phyloP scores from a whole-genome alignment of 2,888 invertebrate genomes.

The Parthenolecanium corni region DNA sequence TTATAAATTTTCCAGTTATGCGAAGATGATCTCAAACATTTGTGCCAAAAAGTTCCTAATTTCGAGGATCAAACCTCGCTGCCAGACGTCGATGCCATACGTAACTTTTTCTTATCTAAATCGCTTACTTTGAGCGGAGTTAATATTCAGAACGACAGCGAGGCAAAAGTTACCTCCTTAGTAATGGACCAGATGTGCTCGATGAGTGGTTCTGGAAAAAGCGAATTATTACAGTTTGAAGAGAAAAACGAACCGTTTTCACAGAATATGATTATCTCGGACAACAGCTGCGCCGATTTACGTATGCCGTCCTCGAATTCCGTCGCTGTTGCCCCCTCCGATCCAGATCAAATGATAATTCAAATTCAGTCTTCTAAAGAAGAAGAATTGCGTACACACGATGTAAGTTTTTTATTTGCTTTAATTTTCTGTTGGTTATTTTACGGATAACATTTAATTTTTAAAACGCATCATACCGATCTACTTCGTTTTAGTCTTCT shows the following conservation, averaged over 20 bases:
- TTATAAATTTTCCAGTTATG: constrained; percentile 40
- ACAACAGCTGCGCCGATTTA: not conserved
- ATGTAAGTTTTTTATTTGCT: not conserved
- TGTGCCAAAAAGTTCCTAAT: constrained; percentile 46
- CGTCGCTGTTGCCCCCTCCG: too few species aligned
- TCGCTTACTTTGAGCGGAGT: constrained; percentile 21
- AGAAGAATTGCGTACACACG: constrained; percentile 1
- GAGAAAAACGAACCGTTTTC: not conserved
- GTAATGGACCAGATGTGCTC: too few species aligned
- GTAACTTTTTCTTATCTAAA: constrained; percentile 15
- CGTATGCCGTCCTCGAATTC: too few species aligned
- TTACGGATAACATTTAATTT: too few species aligned
- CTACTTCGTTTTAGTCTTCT: too few species aligned
- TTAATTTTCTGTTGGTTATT: too few species aligned
- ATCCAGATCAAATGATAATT: too few species aligned
- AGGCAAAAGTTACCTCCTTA: not conserved
- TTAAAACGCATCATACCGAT: too few species aligned
- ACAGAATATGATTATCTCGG: constrained; percentile 6
- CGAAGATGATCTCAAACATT: constrained; percentile 48
- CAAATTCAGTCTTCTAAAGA: not conserved
- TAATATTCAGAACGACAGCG: not conserved
- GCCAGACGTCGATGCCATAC: constrained; percentile 19
- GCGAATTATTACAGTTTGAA: not conserved
- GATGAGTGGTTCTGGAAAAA: not conserved
- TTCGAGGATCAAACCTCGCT: constrained; percentile 46